phyloP scores from a whole-genome alignment of 1,140 invertebrate species.

The Drosophila ohnishii region DNA sequence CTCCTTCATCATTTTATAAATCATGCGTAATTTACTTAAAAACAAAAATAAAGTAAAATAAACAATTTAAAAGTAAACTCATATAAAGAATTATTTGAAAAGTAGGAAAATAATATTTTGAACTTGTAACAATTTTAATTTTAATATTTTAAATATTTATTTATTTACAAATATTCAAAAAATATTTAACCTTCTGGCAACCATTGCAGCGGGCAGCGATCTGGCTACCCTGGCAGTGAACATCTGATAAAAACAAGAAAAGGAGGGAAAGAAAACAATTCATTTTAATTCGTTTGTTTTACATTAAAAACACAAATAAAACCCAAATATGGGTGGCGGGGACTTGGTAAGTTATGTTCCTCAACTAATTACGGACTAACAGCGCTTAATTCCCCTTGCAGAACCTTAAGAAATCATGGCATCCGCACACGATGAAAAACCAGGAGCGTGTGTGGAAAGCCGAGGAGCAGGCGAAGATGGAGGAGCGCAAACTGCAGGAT shows the following conservation, averaged over 20 bases:
- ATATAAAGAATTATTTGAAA: neutral
- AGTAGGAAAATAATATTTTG: neutral
- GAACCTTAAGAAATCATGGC: constrained; percentile 92
- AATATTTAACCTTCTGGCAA: neutral
- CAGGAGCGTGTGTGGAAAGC: constrained; percentile 91
- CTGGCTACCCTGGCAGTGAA: constrained; percentile 4
- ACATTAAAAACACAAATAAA: neutral
- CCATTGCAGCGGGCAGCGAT: too few relatives aligned
- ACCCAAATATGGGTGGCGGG: constrained; percentile 84
- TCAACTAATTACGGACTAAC: neutral
- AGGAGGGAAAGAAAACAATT: constrained; percentile 44
- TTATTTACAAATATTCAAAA: neutral
- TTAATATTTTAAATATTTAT: neutral
- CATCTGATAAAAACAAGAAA: constrained; percentile 30
- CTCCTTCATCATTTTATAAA: neutral
- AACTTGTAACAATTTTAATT: neutral
- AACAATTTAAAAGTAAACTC: too few relatives aligned
- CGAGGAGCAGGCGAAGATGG: constrained; percentile 88
- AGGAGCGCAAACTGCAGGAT: constrained; percentile 88
- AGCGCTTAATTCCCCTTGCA: constrained; percentile 49
- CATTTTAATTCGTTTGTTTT: constrained; percentile 3
- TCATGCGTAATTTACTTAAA: too few relatives aligned
- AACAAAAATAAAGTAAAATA: too few relatives aligned
- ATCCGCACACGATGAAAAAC: constrained; percentile 90
- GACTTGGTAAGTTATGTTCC: constrained; percentile 84